phyloP scores from a whole-genome alignment of 2,113 vertebrate genomes.

The Triplophysa rosa region DNA sequence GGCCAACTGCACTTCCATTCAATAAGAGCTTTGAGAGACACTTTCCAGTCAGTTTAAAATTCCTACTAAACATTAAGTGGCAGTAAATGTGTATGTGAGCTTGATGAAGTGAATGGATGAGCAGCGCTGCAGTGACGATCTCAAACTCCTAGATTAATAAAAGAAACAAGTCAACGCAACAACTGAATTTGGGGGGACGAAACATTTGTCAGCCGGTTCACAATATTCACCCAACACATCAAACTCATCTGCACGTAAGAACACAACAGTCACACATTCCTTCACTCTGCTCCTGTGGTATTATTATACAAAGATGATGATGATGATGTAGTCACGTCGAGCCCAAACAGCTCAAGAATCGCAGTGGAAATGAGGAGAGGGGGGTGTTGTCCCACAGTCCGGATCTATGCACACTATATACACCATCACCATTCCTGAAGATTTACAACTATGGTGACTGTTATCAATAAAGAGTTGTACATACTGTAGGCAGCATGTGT shows the following conservation, averaged over 20 bases:
- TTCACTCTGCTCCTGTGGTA: slow-evolving; percentile 21
- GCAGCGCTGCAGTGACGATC: not conserved
- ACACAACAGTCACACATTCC: not conserved
- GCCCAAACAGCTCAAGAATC: too few relatives aligned
- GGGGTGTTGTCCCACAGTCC: slow-evolving; percentile 83
- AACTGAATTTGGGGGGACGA: not conserved
- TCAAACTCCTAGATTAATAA: not conserved
- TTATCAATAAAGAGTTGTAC: slow-evolving; percentile 49
- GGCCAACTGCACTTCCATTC: not conserved
- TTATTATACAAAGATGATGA: not conserved
- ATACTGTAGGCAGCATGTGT: slow-evolving; percentile 6
- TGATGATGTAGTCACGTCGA: not conserved
- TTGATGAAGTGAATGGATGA: not conserved
- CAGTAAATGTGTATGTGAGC: not conserved
- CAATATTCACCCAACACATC: not conserved
- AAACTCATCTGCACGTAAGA: not conserved
- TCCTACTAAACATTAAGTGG: not conserved
- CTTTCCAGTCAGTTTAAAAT: not conserved
- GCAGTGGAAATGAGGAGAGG: not conserved
- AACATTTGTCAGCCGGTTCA: not conserved
- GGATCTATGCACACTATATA: slow-evolving; percentile 99
- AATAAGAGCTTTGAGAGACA: not conserved
- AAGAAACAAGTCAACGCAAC: too few relatives aligned
- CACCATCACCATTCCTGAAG: slow-evolving; percentile 75
- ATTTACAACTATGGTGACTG: slow-evolving; percentile 62